Evolutionary conservation across 1,140 invertebrate species (phyloP).

Genomic region (Thereuonema tuberculata): DNA sequence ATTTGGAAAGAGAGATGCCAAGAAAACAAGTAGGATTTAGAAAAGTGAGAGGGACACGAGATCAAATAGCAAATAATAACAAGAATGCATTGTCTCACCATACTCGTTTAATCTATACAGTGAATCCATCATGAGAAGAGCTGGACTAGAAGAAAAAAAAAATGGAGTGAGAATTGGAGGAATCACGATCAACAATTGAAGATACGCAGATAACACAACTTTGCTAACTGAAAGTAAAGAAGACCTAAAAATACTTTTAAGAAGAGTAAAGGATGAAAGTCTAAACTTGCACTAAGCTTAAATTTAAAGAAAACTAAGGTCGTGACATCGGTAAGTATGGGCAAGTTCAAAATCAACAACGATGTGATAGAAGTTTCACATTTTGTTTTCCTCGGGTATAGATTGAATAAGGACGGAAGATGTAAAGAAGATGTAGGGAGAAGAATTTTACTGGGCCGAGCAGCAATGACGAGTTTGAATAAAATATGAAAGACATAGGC

Average conservation of each 20-base stretch:
- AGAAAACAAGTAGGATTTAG: background rate
- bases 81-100: background rate
- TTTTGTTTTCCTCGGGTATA: background rate
- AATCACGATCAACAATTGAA: background rate
- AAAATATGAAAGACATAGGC: background rate
- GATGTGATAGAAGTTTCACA: background rate
- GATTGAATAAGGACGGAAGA: background rate
- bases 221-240: background rate
- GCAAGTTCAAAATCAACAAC: background rate
- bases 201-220: background rate
- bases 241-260: background rate
- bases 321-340: background rate
- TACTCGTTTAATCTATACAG: background rate
- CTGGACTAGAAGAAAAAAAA: background rate
- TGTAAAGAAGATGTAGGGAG: background rate
- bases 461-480: background rate
- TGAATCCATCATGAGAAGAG: background rate
- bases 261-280: background rate
- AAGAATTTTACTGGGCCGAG: background rate
- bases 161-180: background rate
- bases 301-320: background rate
- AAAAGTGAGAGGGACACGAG: background rate
- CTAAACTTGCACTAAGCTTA: background rate
- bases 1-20: background rate
- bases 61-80: background rate